Conservation (phyloP, 1,140 invertebrate genomes). For the Hydropsyche tenuis region DNA sequence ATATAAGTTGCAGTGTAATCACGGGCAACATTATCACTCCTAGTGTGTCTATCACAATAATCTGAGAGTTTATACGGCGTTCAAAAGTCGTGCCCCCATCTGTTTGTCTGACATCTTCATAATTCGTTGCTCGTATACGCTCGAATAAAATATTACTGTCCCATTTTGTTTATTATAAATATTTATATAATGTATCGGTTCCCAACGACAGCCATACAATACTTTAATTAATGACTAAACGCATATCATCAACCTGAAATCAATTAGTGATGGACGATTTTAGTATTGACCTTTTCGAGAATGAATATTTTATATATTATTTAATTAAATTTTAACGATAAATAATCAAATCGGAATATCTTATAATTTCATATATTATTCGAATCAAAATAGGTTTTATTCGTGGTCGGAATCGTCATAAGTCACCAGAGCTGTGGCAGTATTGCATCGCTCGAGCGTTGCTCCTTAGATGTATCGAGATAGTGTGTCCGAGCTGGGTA, state of each 20-base stretch:
- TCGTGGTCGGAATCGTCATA: neutral
- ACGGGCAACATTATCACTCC: constrained; percentile 38
- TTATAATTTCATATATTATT: too few relatives aligned
- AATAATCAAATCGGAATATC: too few relatives aligned
- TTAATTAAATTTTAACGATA: too few relatives aligned
- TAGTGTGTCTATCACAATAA: constrained; percentile 42
- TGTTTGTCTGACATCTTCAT: constrained; percentile 47
- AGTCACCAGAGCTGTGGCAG: constrained; percentile 4
- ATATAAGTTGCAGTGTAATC: constrained; percentile 41
- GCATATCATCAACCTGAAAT: too few relatives aligned
- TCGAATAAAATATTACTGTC: constrained; percentile 16
- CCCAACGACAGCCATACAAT: too few relatives aligned
- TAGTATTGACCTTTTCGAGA: too few relatives aligned
- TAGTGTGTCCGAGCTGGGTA: constrained; percentile 27
- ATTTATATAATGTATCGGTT: neutral
- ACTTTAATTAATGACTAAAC: too few relatives aligned
- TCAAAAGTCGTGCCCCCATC: constrained; percentile 44
- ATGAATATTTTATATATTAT: too few relatives aligned
- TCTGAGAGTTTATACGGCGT: constrained; percentile 36
- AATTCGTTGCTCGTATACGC: constrained; percentile 41
- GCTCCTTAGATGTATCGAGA: constrained; percentile 31
- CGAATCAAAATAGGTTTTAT: too few relatives aligned
- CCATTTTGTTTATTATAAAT: neutral
- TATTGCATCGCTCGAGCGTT: neutral
- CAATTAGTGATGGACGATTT: too few relatives aligned